Base-by-base conservation (phyloP, 2,113 vertebrate species). In the Zootoca vivipara region DNA sequence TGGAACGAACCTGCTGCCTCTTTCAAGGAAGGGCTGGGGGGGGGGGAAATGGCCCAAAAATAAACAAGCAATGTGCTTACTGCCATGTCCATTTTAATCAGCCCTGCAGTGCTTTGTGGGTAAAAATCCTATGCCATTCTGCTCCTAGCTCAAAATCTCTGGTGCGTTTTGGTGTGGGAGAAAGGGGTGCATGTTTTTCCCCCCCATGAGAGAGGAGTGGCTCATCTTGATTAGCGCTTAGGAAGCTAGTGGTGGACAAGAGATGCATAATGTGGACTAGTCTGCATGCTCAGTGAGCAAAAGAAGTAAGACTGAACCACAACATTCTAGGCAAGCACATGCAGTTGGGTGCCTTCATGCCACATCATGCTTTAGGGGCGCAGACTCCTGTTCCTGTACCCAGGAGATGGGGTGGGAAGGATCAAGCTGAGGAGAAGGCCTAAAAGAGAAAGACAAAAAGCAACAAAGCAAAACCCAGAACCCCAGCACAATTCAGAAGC, bases 271-370 rank as follows among this genome's bases (percentile, higher is more conserved):
- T 38, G 35, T 81, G 78, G 67, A n/a, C 70, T n/a, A 24, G 72
- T 22, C 33, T 56, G 40, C 72, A 83, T 83, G 87, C 87, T 38
- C 62, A n/a, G 72, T 35, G 40, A 65, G n/a, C 12, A 69, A 62
- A 62, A 20, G 46, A 12, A 72, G 78, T 13, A 24, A n/a, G 30
- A 35, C 13, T 22, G 80, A 88, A 38, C 40, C 40, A 24, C 38
- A 67, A 67, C 62, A 15, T 20, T 72, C n/a, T 18, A 82, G 22
- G 38, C 35, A 56, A 15, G 13, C 18, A 18, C 87, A 83, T 83
- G 87, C 87, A 56, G 65, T 35, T 82, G 40, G 30, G 20, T 83
- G n/a, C 35, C 72, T 78, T 78, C 87, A 65, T 88, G 87, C 80
- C 56, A 52, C n/a, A 28, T 46, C 58, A 67, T 83, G 81, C 72